Evolutionary conservation across 1,140 invertebrate species (phyloP), one percentile per base, ranked within the genome.

Genomic region (Octopus bimaculoides): DNA sequence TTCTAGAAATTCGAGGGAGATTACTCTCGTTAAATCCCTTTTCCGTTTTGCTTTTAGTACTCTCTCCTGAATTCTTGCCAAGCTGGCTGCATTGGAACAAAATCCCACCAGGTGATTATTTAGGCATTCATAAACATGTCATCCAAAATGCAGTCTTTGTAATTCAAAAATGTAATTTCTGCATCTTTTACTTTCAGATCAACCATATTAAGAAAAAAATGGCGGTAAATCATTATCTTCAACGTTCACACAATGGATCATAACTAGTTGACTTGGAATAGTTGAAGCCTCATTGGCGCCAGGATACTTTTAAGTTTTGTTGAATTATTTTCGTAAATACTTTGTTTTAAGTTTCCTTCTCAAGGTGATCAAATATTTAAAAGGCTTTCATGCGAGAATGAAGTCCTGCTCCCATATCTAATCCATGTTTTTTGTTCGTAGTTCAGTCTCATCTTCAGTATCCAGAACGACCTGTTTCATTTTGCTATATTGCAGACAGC

Each of bases 361-460:
- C 61, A 66, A 66, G 12, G n/a, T 66, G 61, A 66, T 66, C 61
- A 66, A 66, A 14, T 66, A 66, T 66, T 66, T 66, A 2, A 66
- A 66, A 1, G 1, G 12, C 61, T 14, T 1, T 66, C n/a, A 2
- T 66, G 12, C 61, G 61, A 66, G 61, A 66, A 66, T 66, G 1
- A n/a, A 66, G n/a, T 66, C 61, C 61, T n/a, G n/a, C 61, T 66
- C 61, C 61, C 61, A 66, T 66, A 66, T 66, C 61, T 66, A 66
- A 66, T n/a, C 61, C 61, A 66, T 41, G 26, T 66, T 66, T 66
- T 66, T 66, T 66, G n/a, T 3, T 66, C 3, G 61, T n/a, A 66
- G 61, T 66, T 66, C 61, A 66, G n/a, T 66, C 1, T 66, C 61
- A 66, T 2, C 61, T 66, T 66, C 61, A 66, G n/a, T 66, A n/a